Evolutionary conservation across 2,113 vertebrate species (phyloP).

Genomic region (Hydrolagus affinis): DNA sequence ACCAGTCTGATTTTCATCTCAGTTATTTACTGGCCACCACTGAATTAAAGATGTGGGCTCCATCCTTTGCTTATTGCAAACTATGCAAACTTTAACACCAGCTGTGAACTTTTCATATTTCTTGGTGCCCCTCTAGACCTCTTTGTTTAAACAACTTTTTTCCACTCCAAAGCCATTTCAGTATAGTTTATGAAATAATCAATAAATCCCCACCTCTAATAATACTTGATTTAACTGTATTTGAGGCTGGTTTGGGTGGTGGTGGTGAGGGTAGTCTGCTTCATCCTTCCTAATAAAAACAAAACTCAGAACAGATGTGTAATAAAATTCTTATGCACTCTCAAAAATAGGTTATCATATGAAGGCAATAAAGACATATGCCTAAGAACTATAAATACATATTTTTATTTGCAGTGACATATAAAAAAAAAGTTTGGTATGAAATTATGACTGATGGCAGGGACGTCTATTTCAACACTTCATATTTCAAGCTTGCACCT

Average conservation of each 20-base stretch:
- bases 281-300: slow-evolving; percentile 29
- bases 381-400: slow-evolving; percentile 7
- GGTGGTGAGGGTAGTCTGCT: neutral
- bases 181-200: slow-evolving; percentile 27
- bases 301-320: slow-evolving; percentile 29
- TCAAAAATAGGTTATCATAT: slow-evolving; percentile 25
- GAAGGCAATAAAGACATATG: slow-evolving; percentile 21
- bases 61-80: slow-evolving; percentile 29
- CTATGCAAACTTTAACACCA: slow-evolving; percentile 14
- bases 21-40: slow-evolving; percentile 14
- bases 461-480: slow-evolving; percentile 7
- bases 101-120: slow-evolving; percentile 22
- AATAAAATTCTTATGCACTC: slow-evolving; percentile 30
- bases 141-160: neutral
- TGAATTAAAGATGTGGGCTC: slow-evolving; percentile 22
- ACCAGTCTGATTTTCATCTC: slow-evolving; percentile 22
- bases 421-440: slow-evolving; percentile 21
- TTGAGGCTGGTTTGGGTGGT: neutral
- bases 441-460: slow-evolving; percentile 20
- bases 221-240: neutral
- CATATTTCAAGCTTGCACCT: slow-evolving; percentile 13
- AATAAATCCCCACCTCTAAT: slow-evolving; percentile 24
- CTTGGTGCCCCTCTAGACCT: slow-evolving; percentile 2
- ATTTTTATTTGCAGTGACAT: slow-evolving; percentile 30
- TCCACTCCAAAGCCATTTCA: neutral